Evolutionary conservation across 2,113 vertebrate genomes (phyloP).

Genomic region (Uria aalge): DNA sequence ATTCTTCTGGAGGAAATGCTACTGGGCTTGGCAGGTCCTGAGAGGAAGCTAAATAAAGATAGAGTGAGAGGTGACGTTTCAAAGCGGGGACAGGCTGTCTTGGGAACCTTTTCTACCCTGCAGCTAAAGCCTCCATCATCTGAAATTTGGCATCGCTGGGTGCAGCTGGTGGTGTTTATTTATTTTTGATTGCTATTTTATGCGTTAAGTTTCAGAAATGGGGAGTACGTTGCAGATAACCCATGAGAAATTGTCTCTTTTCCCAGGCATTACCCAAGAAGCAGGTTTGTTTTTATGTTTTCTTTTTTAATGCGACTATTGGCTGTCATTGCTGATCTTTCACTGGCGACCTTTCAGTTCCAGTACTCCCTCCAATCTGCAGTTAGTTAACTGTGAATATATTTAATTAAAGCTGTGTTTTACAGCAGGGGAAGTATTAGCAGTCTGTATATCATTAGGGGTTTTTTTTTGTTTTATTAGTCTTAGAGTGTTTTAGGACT

Average conservation of each 20-base stretch:
- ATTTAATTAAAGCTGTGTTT: conserved; percentile 43
- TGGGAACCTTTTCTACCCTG: not conserved
- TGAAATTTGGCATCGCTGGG: not conserved
- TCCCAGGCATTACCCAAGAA: not conserved
- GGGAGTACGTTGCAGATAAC: not conserved
- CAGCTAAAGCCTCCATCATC: not conserved
- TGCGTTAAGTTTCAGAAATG: not conserved
- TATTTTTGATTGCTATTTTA: not conserved
- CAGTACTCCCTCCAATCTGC: not conserved
- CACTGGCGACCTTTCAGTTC: not conserved
- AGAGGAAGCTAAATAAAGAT: not conserved
- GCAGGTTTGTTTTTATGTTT: not conserved
- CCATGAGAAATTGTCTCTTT: not conserved
- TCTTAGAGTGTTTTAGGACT: conserved; percentile 8
- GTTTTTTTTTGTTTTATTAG: not conserved
- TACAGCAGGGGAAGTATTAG: conserved; percentile 7
- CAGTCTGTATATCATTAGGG: not conserved
- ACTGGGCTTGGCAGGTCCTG: not conserved
- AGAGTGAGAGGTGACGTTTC: not conserved
- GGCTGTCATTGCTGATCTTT: not conserved
- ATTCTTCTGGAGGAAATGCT: not conserved
- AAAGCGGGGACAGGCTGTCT: not conserved
- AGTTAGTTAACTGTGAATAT: conserved; percentile 11
- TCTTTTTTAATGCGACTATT: not conserved
- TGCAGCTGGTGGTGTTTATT: not conserved